A percentile compares a stretch with the other conserved stretches of the same genome.
These are phyloP conservation scores for Xestia sexstrigata DNA, from an alignment of 2,888 invertebrate genomes.

Conservation along the genomic window DNA sequence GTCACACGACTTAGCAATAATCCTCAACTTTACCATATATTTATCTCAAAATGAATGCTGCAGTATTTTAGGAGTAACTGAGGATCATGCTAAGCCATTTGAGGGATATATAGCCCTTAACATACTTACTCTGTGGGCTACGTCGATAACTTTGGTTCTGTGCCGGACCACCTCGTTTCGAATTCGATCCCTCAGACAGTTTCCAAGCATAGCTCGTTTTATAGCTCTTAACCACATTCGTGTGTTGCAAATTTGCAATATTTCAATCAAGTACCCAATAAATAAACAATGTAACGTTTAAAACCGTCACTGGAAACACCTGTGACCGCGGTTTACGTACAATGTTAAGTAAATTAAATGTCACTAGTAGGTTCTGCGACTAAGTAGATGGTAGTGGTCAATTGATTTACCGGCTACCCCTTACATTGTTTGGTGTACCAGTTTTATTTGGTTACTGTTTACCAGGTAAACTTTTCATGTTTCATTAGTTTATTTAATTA, in stretches of 20 bases:
- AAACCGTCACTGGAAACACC: slow-evolving; percentile 35
- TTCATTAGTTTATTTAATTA: neutral
- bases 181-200: neutral
- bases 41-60: no score
- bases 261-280: slow-evolving; percentile 29
- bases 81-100: no score
- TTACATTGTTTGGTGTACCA: slow-evolving; percentile 10
- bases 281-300: slow-evolving; percentile 55
- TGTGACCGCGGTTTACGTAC: slow-evolving; percentile 48
- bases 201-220: neutral
- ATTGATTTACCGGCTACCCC: slow-evolving; percentile 62
- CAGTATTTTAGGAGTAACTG: no score
- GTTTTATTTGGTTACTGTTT: neutral
- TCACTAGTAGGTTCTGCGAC: slow-evolving; percentile 37
- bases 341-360: slow-evolving; percentile 66
- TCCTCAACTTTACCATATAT: no score
- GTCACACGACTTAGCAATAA: no score
- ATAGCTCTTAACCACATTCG: neutral
- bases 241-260: neutral
- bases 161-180: neutral
- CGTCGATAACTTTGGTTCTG: neutral
- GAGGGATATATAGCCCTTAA: no score
- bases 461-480: neutral
- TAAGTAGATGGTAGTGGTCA: slow-evolving; percentile 53
- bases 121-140: neutral